Conservation (phyloP, 2,113 vertebrate genomes). For the Petromus typicus region DNA sequence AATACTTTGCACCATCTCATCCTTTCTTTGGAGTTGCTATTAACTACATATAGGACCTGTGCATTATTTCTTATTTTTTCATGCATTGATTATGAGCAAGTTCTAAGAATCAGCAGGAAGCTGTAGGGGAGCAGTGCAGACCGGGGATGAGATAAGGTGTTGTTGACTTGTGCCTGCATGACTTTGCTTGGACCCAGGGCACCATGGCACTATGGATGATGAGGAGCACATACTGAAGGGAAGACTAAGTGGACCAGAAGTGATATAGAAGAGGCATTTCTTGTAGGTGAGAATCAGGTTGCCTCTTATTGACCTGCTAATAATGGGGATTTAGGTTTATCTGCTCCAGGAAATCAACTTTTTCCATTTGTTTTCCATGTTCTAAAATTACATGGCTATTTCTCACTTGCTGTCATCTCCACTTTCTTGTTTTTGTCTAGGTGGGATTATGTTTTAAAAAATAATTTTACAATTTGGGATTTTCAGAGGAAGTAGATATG, state of each 20-base stretch:
- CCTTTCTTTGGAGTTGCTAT: not conserved
- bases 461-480: not conserved
- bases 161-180: not conserved
- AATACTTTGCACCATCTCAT: not conserved
- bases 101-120: not conserved
- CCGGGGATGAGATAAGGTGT: not conserved
- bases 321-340: not conserved
- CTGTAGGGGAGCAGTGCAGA: too few relatives aligned
- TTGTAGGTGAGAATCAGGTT: not conserved
- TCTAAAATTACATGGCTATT: slow-evolving; percentile 13
- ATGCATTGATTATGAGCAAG: not conserved
- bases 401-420: not conserved
- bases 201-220: too few relatives aligned
- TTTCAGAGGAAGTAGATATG: not conserved
- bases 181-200: not conserved
- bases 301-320: not conserved
- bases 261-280: not conserved
- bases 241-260: not conserved
- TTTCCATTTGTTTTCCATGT: not conserved
- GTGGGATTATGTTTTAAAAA: not conserved
- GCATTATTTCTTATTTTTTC: not conserved
- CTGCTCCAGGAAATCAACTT: not conserved
- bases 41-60: not conserved
- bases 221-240: not conserved
- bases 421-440: not conserved